Conservation (phyloP, 2,113 vertebrate species). For the Toxotes chatareus region DNA sequence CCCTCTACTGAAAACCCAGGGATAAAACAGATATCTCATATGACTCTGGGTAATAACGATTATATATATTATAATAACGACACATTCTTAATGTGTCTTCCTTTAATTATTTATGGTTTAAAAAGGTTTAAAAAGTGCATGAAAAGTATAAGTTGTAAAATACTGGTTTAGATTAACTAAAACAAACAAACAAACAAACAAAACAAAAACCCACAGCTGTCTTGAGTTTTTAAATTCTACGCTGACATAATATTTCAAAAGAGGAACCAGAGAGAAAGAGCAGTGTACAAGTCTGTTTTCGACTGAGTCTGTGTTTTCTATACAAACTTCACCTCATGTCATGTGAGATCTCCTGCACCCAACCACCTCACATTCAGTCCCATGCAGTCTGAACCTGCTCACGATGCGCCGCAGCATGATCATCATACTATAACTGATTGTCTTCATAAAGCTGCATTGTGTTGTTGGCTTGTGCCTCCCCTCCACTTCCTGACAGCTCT, state of each 20-base stretch:
- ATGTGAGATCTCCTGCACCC: background rate
- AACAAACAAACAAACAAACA: no score
- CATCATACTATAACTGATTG: constrained; percentile 66
- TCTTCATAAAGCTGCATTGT: constrained; percentile 72
- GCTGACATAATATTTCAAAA: background rate
- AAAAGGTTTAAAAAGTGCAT: no score
- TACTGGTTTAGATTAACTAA: no score
- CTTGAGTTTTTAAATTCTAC: no score
- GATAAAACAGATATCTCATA: background rate
- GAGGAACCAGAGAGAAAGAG: background rate
- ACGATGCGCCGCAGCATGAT: constrained; percentile 40
- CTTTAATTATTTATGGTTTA: no score
- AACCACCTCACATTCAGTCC: background rate
- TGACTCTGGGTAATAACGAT: background rate
- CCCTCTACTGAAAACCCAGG: background rate
- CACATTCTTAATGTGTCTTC: no score
- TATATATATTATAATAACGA: no score
- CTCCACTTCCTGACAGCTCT: constrained; percentile 60
- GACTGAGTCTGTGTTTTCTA: background rate
- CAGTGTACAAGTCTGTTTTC: no score
- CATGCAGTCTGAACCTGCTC: constrained; percentile 6
- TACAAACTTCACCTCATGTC: no score
- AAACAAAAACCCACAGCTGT: background rate
- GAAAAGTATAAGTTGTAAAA: no score
- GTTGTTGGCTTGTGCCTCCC: constrained; percentile 55